phyloP scores from a whole-genome alignment of 2,797 vertebrate genomes.

The Alca torda region DNA sequence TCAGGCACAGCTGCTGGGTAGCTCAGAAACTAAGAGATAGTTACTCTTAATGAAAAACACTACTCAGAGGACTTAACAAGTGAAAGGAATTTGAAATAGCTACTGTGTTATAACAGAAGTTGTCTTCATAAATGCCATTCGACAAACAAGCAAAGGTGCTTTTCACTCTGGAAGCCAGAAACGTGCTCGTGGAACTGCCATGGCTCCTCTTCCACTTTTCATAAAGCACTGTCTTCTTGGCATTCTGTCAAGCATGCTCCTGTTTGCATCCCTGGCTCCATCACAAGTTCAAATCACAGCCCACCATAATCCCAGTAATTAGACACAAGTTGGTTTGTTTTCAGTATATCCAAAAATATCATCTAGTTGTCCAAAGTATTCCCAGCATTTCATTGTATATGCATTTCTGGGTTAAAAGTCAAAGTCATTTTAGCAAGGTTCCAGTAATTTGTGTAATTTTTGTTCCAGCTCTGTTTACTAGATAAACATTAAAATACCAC shows the following conservation, averaged over 20 bases:
- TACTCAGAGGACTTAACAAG: background rate
- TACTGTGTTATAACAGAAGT: background rate
- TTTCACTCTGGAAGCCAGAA: constrained; percentile 15
- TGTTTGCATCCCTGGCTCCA: constrained; percentile 63
- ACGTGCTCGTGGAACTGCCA: background rate
- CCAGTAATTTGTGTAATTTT: constrained; percentile 56
- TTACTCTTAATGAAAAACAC: background rate
- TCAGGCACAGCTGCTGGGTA: background rate
- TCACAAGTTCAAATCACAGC: constrained; percentile 61
- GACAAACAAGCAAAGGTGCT: constrained; percentile 31
- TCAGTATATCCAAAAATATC: constrained; percentile 55
- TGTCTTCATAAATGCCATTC: background rate
- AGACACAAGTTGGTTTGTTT: constrained; percentile 57
- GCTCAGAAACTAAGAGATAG: background rate
- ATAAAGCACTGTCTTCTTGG: constrained; percentile 31
- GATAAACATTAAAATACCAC: constrained; percentile 35
- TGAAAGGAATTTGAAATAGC: constrained; percentile 16
- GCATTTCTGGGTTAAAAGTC: constrained; percentile 58
- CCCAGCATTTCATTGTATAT: constrained; percentile 43
- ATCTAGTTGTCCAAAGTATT: constrained; percentile 45
- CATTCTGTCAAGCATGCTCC: constrained; percentile 45
- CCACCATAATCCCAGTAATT: constrained; percentile 64
- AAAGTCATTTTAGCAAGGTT: constrained; percentile 64
- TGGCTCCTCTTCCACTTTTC: background rate
- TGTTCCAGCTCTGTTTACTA: constrained; percentile 47